Base-by-base conservation (phyloP, 2,113 vertebrate species). In the Diphyllodes magnificus region DNA sequence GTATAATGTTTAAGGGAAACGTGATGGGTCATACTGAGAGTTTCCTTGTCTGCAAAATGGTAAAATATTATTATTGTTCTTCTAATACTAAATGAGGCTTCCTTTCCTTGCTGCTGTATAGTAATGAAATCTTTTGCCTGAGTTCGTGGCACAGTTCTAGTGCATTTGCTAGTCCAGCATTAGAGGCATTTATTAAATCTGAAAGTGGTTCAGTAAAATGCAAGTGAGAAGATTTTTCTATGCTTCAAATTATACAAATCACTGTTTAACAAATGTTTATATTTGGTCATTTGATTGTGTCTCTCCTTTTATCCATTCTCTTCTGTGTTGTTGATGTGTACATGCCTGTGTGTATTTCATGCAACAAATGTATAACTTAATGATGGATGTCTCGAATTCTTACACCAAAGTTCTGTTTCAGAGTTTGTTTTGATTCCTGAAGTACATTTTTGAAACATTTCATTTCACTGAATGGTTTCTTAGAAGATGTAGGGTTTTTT, bases 271-370 rank as follows among this genome's bases (percentile, higher is more conserved):
- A 49, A 9, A 65, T 40, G 9, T 72, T 88, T 51, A 0, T 57
- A 22, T 68, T 68, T 40, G 21, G 9, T 66, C 49, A 56, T 92
- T 94, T 94, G 54, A 80, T 91, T 69, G 28, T 79, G 7, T 83
- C 13, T 93, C 35, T 51, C 44, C 40, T 94, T 92, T 80, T 75
- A 70, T 57, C 79, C 64, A 49, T 95, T 79, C 35, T 87, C 50
- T 66, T 75, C 64, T 86, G 20, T 92, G n/a, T 63, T 82, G 22
- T 81, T 90, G 86, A 59, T 44, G 94, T 97, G 94, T 96, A 97
- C 94, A 95, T 97, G 95, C 94, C 92, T 96, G 92, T 88, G 92
- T 79, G 77, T 90, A 73, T 86, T 88, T 84, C 17, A 11, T 92
- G 45, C 54, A 56, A 75, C 72, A 78, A 25, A 82, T 80, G 31